Base-by-base conservation (phyloP, 2,888 invertebrate species). In the Phymatocera aterrima region DNA sequence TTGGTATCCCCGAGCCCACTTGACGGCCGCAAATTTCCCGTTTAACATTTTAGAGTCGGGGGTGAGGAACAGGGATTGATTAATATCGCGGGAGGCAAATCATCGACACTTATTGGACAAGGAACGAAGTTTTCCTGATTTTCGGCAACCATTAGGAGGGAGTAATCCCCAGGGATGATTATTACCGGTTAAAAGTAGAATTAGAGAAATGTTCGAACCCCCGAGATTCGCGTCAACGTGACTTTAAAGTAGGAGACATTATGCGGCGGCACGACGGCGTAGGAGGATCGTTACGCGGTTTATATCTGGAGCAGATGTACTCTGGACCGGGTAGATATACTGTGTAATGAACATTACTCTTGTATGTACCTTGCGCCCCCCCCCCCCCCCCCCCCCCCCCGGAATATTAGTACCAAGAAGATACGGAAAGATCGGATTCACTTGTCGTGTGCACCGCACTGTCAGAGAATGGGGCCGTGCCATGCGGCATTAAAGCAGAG, bases 301-400 rank as follows among this genome's bases (percentile, higher is more conserved):
- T 60, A 60, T 75, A 75, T 60, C 75, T 75, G 21, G 75, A 75
- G 70, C 70, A 72, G 70, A 72, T 72, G 48, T 72, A 72, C 51
- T 28, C 68, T 68, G 37, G 34, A 64, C 37, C 37, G 4, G 57
- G 18, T 64, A 64, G 34, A 57, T 57, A 37, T 64, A 68, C 43
- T 24, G 43, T 68, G 68, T 68, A 68, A 68, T 68, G 40, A 68
- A 68, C 68, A 43, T 68, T 68, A 68, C 68, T 40, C 21, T 43
- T n/a, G n/a, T n/a, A n/a, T n/a, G n/a, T n/a, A n/a, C n/a, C n/a
- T n/a, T n/a, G n/a, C n/a, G n/a, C n/a, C n/a, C n/a, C n/a, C n/a
- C n/a, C n/a, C n/a, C n/a, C n/a, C n/a, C 15, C 46, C 68, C 10
- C 28, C 57, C 15, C 15, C 21, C 24, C 15, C 12, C 46, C 3